Evolutionary conservation across 2,888 invertebrate genomes (phyloP).

Genomic region (Acanthoscelides obtectus): DNA sequence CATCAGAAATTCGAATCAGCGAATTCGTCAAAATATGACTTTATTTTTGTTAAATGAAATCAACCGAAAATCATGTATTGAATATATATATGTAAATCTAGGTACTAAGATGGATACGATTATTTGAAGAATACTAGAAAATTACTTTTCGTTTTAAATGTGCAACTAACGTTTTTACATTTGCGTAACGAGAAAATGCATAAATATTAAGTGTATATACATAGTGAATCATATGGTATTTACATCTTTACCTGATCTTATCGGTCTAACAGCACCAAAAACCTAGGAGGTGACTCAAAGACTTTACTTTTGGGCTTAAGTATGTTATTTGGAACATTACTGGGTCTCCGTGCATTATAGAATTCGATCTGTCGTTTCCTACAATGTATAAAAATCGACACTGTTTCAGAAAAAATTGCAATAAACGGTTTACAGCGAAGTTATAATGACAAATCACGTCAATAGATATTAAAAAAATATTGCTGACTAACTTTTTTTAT

Average conservation of each 20-base stretch:
- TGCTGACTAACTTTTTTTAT: too few relatives aligned
- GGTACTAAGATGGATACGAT: not conserved
- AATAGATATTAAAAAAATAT: too few relatives aligned
- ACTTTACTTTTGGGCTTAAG: too few relatives aligned
- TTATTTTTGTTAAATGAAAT: not conserved
- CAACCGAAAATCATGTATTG: not conserved
- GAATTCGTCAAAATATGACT: too few relatives aligned
- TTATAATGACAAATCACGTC: too few relatives aligned
- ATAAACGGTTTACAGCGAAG: too few relatives aligned
- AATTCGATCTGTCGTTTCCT: too few relatives aligned
- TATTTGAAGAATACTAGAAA: conserved; percentile 5
- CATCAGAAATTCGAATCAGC: too few relatives aligned
- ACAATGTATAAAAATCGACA: too few relatives aligned
- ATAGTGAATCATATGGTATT: conserved; percentile 5
- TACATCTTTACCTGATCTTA: conserved; percentile 5
- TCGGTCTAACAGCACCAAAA: conserved; percentile 10
- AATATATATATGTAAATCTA: not conserved
- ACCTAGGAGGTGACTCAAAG: not conserved
- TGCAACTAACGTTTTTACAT: conserved; percentile 1
- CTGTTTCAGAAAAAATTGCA: too few relatives aligned
- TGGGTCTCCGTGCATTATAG: too few relatives aligned
- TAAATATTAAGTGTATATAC: conserved; percentile 5
- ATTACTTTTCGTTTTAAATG: conserved; percentile 5
- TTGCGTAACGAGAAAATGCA: conserved; percentile 9
- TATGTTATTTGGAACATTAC: too few relatives aligned